Evolutionary conservation across 1,140 invertebrate genomes (phyloP).

Genomic region (Araneus ventricosus): DNA sequence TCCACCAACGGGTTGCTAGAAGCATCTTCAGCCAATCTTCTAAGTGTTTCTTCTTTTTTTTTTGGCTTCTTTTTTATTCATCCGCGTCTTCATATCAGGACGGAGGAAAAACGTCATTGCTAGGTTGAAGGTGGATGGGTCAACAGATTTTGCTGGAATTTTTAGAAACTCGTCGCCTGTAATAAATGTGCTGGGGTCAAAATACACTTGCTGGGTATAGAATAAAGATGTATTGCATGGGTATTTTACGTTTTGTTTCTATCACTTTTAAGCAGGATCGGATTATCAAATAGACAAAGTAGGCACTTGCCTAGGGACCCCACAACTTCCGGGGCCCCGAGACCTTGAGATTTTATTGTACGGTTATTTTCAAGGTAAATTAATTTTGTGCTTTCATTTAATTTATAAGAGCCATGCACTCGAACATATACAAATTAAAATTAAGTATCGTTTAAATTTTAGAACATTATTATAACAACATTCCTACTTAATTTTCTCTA

Average conservation of each 20-base stretch:
- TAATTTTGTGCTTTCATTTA: too few species aligned
- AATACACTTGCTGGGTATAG: neutral
- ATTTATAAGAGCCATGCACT: too few species aligned
- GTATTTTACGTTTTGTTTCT: neutral
- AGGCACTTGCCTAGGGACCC: too few species aligned
- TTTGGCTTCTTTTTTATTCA: neutral
- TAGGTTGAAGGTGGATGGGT: neutral
- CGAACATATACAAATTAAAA: too few species aligned
- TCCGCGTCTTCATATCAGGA: neutral
- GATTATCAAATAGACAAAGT: too few species aligned
- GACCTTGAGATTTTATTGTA: too few species aligned
- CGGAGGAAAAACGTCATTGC: slow-evolving; percentile 6
- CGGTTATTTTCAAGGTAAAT: too few species aligned
- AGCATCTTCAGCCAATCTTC: slow-evolving; percentile 11
- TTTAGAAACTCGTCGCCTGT: neutral
- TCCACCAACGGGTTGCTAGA: neutral
- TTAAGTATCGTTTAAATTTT: too few species aligned
- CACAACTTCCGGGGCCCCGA: too few species aligned
- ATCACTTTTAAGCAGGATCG: too few species aligned
- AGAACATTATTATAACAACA: too few species aligned
- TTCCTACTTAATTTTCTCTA: too few species aligned
- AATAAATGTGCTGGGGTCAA: neutral
- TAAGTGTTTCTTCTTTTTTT: neutral
- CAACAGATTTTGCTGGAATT: neutral
- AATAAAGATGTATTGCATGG: neutral